These are phyloP conservation scores for Nycticebus coucang DNA, from an alignment of 2,113 vertebrate species.

Conservation along the genomic window DNA sequence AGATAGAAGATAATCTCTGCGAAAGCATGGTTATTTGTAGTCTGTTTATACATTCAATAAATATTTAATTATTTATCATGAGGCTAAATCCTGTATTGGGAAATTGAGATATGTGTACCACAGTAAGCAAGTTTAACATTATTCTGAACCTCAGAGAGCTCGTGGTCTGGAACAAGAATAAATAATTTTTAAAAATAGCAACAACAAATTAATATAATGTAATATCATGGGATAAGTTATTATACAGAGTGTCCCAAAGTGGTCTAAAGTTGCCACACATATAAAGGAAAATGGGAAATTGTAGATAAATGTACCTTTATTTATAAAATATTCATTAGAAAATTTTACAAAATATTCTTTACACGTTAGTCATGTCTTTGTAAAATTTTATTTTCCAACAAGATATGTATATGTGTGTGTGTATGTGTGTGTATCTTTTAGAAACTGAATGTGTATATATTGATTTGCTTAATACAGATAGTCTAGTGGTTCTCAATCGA, in stretches of 20 bases:
- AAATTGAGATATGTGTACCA: not conserved
- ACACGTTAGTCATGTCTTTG: too few relatives aligned
- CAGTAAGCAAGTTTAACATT: not conserved
- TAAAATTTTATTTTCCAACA: not conserved
- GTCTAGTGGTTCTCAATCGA: not conserved
- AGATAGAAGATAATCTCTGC: not conserved
- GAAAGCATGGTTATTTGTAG: not conserved
- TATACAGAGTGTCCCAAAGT: not conserved
- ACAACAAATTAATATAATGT: not conserved
- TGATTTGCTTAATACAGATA: not conserved
- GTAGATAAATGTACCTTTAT: too few relatives aligned
- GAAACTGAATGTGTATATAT: not conserved
- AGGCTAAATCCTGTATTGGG: not conserved
- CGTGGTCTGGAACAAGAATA: not conserved
- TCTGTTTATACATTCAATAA: constrained; percentile 16
- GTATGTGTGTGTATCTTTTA: not conserved
- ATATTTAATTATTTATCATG: not conserved
- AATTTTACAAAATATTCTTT: too few relatives aligned
- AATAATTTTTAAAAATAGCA: not conserved
- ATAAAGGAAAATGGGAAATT: too few relatives aligned
- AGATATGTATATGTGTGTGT: too few relatives aligned
- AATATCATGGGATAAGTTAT: not conserved
- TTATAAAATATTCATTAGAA: too few relatives aligned
- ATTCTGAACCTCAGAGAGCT: not conserved
- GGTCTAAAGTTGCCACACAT: too few relatives aligned